Conservation (phyloP, 2,113 vertebrate genomes). For the Centropus bengalensis region DNA sequence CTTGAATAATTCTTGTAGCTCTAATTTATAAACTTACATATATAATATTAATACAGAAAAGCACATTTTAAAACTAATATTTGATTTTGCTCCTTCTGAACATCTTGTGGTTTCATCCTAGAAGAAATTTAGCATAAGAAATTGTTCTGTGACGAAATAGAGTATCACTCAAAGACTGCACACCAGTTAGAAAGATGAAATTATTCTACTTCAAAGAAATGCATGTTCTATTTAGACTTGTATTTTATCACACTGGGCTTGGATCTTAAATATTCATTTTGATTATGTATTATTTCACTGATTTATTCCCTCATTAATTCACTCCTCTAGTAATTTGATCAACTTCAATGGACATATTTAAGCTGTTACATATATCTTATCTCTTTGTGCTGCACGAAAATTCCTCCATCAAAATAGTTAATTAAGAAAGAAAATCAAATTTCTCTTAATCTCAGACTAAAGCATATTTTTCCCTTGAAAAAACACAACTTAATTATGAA, state of each 20-base stretch:
- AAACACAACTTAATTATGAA: slow-evolving; percentile 52
- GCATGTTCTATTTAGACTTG: slow-evolving; percentile 57
- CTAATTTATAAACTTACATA: not conserved
- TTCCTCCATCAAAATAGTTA: slow-evolving; percentile 58
- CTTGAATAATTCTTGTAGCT: not conserved
- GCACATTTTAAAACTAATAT: slow-evolving; percentile 29
- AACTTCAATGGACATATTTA: slow-evolving; percentile 60
- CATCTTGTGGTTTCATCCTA: not conserved
- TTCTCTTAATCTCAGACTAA: slow-evolving; percentile 48
- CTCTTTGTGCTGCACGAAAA: slow-evolving; percentile 37
- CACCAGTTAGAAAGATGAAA: slow-evolving; percentile 40
- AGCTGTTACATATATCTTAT: slow-evolving; percentile 53
- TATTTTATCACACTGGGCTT: slow-evolving; percentile 56
- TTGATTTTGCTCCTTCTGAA: slow-evolving; percentile 31
- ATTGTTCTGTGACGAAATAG: slow-evolving; percentile 38
- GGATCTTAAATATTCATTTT: slow-evolving; percentile 64
- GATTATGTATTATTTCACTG: slow-evolving; percentile 60
- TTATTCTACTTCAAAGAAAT: slow-evolving; percentile 60
- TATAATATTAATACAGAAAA: not conserved
- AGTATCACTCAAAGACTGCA: slow-evolving; percentile 10
- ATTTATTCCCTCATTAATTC: slow-evolving; percentile 64
- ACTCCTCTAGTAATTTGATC: slow-evolving; percentile 48
- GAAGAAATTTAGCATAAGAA: slow-evolving; percentile 44
- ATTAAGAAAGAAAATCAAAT: slow-evolving; percentile 68
- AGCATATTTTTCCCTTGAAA: slow-evolving; percentile 37